These are phyloP conservation scores for Sialis fuliginosa DNA, from an alignment of 2,888 invertebrate genomes.

Conservation along the genomic window DNA sequence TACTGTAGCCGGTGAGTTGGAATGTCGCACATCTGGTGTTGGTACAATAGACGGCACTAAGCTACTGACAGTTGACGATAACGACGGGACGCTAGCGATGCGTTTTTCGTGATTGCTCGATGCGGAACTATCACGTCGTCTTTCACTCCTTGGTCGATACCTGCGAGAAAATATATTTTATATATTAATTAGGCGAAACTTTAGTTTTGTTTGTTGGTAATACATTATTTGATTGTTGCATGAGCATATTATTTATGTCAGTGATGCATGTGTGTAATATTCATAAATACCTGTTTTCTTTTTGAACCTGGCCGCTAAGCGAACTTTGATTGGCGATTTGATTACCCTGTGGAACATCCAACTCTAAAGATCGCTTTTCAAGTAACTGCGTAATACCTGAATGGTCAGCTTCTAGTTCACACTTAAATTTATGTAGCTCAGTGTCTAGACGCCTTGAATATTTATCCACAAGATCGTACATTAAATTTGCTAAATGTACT, in stretches of 20 bases:
- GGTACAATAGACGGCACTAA: not conserved
- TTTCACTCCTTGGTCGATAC: constrained; percentile 50
- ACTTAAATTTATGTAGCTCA: constrained; percentile 93
- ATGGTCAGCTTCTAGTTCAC: constrained; percentile 97
- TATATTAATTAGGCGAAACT: no score
- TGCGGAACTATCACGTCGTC: constrained; percentile 54
- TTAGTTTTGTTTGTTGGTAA: no score
- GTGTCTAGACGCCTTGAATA: constrained; percentile 75
- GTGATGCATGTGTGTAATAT: no score
- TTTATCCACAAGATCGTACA: constrained; percentile 87
- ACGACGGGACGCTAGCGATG: constrained; percentile 19
- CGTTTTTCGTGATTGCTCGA: constrained; percentile 30
- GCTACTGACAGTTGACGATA: constrained; percentile 8
- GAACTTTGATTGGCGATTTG: constrained; percentile 12
- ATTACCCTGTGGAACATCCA: constrained; percentile 50
- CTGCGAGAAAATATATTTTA: constrained; percentile 17
- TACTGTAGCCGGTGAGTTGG: constrained; percentile 10
- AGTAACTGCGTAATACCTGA: constrained; percentile 92
- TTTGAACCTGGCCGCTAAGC: constrained; percentile 42
- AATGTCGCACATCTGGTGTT: constrained; percentile 11
- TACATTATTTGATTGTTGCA: no score
- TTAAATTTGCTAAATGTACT: constrained; percentile 81
- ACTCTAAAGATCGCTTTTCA: constrained; percentile 81
- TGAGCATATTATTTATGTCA: no score
- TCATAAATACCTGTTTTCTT: constrained; percentile 57